Base-by-base conservation (phyloP, 2,797 vertebrate species). In the Coracias cyanogaster region DNA sequence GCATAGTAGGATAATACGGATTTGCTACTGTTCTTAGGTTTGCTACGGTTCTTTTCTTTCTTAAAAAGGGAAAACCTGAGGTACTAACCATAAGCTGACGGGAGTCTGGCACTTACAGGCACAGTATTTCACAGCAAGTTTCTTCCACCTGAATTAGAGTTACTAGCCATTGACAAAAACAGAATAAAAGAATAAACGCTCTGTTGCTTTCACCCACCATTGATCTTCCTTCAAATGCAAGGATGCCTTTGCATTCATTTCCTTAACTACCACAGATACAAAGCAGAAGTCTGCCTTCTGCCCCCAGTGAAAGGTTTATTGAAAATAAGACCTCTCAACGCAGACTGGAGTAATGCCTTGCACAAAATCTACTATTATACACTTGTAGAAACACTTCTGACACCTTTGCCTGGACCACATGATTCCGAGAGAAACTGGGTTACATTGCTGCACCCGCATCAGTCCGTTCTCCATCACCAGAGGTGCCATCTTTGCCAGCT, bases 11-110 rank as follows among this genome's bases (percentile, higher is more conserved):
- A 92, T 41, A 84, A 90, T 48, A n/a, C 1, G 13, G 67, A 26
- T 64, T 73, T 86, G 45, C 74, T 74, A 1, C 79, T 85, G 48
- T 64, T 87, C 84, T 33, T 77, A 17, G 14, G 31, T 86, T 83
- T 95, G 90, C 69, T 72, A 5, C 22, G 33, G 69, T 48, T 94
- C 82, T 82, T 91, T 95, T 89, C 64, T 78, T 77, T 26, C 48
- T 35, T 77, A 61, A 41, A 83, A 94, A 80, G 28, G 72, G 76
- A 65, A 82, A 78, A 51, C 74, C 86, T 67, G 78, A 71, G 31
- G 52, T 87, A 64, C 65, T 91, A 86, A 71, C 71, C 31, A 17
- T 5, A 62, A 66, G 69, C 45, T 87, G 91, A 55, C 54, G 82
- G 65, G 49, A 92, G 49, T 19, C 57, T 91, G 72, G 61, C 79